A percentile compares a stretch with the other conserved stretches of the same genome.
Conservation (phyloP, 2,888 invertebrate genomes). For the Noctua pronuba region DNA sequence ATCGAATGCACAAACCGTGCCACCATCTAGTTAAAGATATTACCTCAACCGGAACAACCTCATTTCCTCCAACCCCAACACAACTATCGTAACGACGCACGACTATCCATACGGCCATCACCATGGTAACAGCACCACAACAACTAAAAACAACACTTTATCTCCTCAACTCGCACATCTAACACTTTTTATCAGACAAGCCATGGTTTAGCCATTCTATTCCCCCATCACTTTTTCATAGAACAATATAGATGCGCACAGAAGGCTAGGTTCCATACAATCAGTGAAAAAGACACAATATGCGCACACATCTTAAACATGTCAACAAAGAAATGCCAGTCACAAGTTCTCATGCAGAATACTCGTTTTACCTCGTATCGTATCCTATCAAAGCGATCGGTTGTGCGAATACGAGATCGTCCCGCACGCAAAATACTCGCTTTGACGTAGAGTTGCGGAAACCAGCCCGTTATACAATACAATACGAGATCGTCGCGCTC, state of each 20-base stretch:
- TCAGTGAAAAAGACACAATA: too few relatives aligned
- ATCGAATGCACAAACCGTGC: neutral
- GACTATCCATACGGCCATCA: slow-evolving; percentile 1
- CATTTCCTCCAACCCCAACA: slow-evolving; percentile 34
- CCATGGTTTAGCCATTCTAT: slow-evolving; percentile 51
- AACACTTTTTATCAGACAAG: slow-evolving; percentile 64
- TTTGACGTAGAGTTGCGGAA: too few relatives aligned
- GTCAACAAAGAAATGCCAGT: neutral
- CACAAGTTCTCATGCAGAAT: neutral
- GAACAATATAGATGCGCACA: neutral
- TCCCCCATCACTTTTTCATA: slow-evolving; percentile 64
- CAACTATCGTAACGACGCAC: slow-evolving; percentile 13
- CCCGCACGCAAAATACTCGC: too few relatives aligned
- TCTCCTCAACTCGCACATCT: slow-evolving; percentile 50
- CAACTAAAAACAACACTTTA: slow-evolving; percentile 57
- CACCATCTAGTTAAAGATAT: neutral
- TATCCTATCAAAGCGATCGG: too few relatives aligned
- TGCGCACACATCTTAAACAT: neutral
- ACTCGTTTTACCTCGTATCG: neutral
- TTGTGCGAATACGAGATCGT: too few relatives aligned
- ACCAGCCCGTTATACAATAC: too few relatives aligned
- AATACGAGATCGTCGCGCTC: too few relatives aligned
- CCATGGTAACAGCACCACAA: slow-evolving; percentile 46
- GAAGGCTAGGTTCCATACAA: neutral
- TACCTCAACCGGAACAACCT: slow-evolving; percentile 42